phyloP scores from a whole-genome alignment of 2,888 invertebrate genomes.

The Lamellibrachia columna region DNA sequence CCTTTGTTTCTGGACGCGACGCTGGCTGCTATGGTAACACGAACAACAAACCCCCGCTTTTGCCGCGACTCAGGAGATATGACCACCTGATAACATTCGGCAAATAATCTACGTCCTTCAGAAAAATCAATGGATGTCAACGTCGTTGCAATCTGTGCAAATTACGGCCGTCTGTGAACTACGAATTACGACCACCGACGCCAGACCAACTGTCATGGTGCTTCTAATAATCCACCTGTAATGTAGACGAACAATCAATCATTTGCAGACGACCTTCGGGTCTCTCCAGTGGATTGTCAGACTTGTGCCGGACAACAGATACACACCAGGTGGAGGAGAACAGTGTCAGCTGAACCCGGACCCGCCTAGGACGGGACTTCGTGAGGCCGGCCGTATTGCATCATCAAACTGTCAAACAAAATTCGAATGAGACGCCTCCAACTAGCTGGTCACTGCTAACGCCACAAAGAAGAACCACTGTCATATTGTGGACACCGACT shows the following conservation, averaged over 20 bases:
- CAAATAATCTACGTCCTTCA: background rate
- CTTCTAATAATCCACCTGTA: conserved; percentile 4
- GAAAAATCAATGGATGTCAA: background rate
- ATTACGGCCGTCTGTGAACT: background rate
- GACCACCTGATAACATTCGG: background rate
- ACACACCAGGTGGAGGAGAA: background rate
- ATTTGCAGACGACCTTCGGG: background rate
- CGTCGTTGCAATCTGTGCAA: background rate
- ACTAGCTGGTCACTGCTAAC: too few relatives aligned
- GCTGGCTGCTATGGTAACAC: background rate
- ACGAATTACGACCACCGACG: background rate
- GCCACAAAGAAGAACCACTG: too few relatives aligned
- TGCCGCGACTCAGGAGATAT: background rate
- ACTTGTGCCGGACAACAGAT: background rate
- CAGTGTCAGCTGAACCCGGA: background rate
- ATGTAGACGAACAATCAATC: background rate
- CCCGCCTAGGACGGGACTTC: background rate
- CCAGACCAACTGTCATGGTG: background rate
- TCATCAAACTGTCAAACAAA: too few relatives aligned
- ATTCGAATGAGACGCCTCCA: too few relatives aligned
- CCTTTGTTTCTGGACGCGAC: background rate
- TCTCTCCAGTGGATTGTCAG: background rate
- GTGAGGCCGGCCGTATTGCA: too few relatives aligned
- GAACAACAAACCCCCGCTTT: background rate
- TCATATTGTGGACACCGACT: too few relatives aligned